A percentile compares a stretch with the other conserved stretches of the same genome.
Evolutionary conservation across 1,140 invertebrate species (phyloP).

Genomic region (Papilio helenus): DNA sequence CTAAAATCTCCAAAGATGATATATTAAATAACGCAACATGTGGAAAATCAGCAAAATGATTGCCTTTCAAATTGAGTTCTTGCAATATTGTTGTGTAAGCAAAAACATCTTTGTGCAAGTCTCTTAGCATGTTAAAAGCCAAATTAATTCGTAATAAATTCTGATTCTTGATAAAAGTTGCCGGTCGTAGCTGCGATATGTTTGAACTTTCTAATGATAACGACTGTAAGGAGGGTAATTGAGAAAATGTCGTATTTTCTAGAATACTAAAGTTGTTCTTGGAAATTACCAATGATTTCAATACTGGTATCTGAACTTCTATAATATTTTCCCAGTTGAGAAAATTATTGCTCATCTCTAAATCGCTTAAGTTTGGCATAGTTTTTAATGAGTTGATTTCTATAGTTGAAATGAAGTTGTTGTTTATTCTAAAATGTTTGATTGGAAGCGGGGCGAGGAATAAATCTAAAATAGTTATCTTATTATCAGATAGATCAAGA

Average conservation of each 20-base stretch:
- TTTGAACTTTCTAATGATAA: slow-evolving; percentile 88
- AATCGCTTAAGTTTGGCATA: slow-evolving; percentile 84
- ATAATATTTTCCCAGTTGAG: slow-evolving; percentile 79
- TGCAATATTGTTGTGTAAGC: slow-evolving; percentile 87
- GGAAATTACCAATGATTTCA: slow-evolving; percentile 87
- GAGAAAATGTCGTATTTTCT: slow-evolving; percentile 87
- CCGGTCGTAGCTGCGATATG: slow-evolving; percentile 86
- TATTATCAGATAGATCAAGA: slow-evolving; percentile 87
- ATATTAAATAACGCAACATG: slow-evolving; percentile 90
- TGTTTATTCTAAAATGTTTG: slow-evolving; percentile 84
- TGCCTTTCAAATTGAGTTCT: slow-evolving; percentile 89
- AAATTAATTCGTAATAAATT: slow-evolving; percentile 89
- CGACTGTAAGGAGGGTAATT: slow-evolving; percentile 89
- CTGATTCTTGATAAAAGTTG: slow-evolving; percentile 89
- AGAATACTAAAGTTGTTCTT: slow-evolving; percentile 90
- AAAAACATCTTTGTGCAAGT: slow-evolving; percentile 87
- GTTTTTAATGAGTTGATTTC: slow-evolving; percentile 84
- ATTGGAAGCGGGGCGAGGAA: slow-evolving; percentile 86
- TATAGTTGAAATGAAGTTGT: slow-evolving; percentile 84
- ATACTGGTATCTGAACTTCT: slow-evolving; percentile 72
- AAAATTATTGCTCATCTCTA: slow-evolving; percentile 85
- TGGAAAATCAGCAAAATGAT: slow-evolving; percentile 89
- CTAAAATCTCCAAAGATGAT: slow-evolving; percentile 88
- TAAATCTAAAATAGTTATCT: slow-evolving; percentile 84
- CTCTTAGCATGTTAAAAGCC: slow-evolving; percentile 86